Evolutionary conservation across 37 sponge, comb jelly and placozoan genomes (phyloP), one percentile per base, ranked within the genome.

Genomic region (Bolinopsis microptera): DNA sequence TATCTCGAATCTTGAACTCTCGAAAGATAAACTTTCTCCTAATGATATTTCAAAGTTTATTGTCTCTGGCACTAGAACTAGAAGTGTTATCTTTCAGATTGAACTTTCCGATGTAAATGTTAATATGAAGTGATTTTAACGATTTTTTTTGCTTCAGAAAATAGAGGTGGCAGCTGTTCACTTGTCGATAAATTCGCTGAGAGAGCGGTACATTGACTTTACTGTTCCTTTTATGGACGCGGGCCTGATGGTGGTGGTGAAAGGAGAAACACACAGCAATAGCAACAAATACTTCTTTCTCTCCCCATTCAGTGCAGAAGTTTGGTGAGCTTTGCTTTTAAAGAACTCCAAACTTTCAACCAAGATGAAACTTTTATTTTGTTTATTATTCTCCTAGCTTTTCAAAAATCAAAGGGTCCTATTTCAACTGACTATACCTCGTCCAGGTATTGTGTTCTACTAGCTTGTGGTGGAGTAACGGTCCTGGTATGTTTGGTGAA

Each of bases 191-290:
- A 72, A 72, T 28, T 72, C 75, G 26, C 75, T 72, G 13, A 5
- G 75, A 72, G 75, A 72, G 75, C 26, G 31, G 75, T 72, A 30
- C 31, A 72, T 72, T 8, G 75, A 72, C 75, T 72, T 72, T 72
- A 30, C 75, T 23, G 75, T 72, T 72, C 75, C 75, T n/a, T 72
- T 72, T n/a, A 72, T 72, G 75, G 75, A 72, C 5, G 75, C 75
- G 5, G 75, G 75, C n/a, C 31, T 72, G 26, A 30, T 72, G 75
- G 26, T 72, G 3, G 75, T 72, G 3, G 75, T 72, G 22, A 72
- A 72, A 28, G 75, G 75, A 21, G 75, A 72, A 72, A 72, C 75
- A 5, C 75, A 72, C 31, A 21, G n/a, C 26, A 72, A 72, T n/a
- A 28, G 31, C 26, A 72, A 72, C 75, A 72, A 5, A 8, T 72